These are phyloP conservation scores for Spodoptera litura DNA, from an alignment of 1,140 invertebrate species.

Conservation along the genomic window DNA sequence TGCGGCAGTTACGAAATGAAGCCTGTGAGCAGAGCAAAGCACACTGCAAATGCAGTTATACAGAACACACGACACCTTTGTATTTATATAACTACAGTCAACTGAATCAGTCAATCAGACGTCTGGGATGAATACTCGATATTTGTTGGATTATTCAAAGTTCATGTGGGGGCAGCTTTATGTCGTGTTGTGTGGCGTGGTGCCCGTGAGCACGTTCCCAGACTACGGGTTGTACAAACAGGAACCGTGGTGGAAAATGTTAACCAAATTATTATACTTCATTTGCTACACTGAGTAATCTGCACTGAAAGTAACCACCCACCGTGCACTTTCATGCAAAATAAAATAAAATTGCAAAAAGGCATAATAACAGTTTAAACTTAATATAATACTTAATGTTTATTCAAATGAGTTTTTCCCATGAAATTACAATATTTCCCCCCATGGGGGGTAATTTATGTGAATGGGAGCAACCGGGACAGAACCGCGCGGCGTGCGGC, in stretches of 20 bases:
- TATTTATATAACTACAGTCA: not conserved
- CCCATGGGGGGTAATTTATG: constrained; percentile 34
- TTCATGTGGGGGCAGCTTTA: not conserved
- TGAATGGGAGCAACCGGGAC: constrained; percentile 39
- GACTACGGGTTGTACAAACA: not conserved
- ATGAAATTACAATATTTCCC: constrained; percentile 23
- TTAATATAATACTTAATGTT: not conserved
- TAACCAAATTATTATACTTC: not conserved
- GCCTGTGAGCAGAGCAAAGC: not conserved
- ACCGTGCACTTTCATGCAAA: not conserved
- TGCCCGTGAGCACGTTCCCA: not conserved
- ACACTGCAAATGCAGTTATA: not conserved
- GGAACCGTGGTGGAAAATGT: not conserved
- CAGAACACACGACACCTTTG: not conserved
- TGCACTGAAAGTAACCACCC: too few relatives aligned
- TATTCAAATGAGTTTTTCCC: not conserved
- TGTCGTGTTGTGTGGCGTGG: constrained; percentile 9
- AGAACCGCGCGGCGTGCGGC: constrained; percentile 41
- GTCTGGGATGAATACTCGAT: not conserved
- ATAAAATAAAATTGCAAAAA: constrained; percentile 1
- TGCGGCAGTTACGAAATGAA: not conserved
- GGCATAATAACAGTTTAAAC: constrained; percentile 20
- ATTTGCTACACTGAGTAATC: too few relatives aligned
- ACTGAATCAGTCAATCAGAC: too few relatives aligned
- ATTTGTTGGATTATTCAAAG: not conserved